Evolutionary conservation across 2,113 vertebrate genomes (phyloP).

Genomic region (Dendropsophus ebraccatus): DNA sequence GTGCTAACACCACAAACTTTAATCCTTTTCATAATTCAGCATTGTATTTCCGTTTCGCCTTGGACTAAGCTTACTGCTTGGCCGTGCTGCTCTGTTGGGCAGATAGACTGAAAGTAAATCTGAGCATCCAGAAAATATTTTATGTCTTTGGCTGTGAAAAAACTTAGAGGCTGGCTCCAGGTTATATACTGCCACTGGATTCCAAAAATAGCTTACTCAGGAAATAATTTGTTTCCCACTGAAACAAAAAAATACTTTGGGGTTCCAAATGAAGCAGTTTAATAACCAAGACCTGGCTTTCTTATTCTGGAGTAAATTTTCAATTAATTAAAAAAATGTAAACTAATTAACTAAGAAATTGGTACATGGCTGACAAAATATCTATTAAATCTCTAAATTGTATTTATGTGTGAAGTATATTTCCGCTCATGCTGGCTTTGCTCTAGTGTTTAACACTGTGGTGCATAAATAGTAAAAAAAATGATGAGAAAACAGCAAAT

Average conservation of each 20-base stretch:
- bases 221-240: conserved; percentile 51
- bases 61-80: conserved; percentile 25
- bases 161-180: conserved; percentile 36
- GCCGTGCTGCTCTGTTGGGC: conserved; percentile 18
- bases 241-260: conserved; percentile 14
- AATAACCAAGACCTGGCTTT: neutral
- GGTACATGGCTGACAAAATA: neutral
- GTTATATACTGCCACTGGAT: conserved; percentile 55
- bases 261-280: conserved; percentile 28
- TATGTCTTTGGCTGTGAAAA: conserved; percentile 55
- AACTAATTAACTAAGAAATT: neutral
- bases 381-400: neutral
- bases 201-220: conserved; percentile 42
- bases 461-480: neutral
- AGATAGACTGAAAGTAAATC: conserved; percentile 37
- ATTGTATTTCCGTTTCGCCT: conserved; percentile 47
- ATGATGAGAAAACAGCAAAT: neutral
- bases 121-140: conserved; percentile 49
- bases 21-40: conserved; percentile 26
- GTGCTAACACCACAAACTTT: conserved; percentile 12
- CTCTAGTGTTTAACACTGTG: neutral
- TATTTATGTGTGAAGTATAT: neutral
- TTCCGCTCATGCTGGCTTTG: neutral
- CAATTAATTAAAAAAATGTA: neutral
- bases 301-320: neutral